Conservation (phyloP, 2,888 invertebrate species). For the Calliopum simillimum region DNA sequence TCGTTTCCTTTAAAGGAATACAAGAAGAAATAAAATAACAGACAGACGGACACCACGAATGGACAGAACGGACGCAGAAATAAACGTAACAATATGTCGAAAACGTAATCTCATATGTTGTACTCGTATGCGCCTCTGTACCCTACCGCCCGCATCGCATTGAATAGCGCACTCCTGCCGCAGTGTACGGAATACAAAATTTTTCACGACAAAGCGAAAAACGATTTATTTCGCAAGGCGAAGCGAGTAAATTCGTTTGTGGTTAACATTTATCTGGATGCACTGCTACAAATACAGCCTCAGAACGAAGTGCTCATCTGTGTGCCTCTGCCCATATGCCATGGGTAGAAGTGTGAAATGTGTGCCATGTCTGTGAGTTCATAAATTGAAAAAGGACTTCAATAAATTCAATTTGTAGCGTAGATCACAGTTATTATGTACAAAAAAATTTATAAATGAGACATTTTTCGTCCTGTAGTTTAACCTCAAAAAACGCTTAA, state of each 20-base stretch:
- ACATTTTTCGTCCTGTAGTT: too few species aligned
- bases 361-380: background rate
- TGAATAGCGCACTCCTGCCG: background rate
- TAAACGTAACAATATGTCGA: slow-evolving; percentile 30
- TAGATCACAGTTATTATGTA: too few species aligned
- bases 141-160: too few species aligned
- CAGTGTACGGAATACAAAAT: slow-evolving; percentile 23
- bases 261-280: slow-evolving; percentile 29
- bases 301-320: background rate
- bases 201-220: slow-evolving; percentile 1
- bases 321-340: background rate
- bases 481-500: too few species aligned
- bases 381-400: too few species aligned
- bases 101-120: slow-evolving; percentile 28
- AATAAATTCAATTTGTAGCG: too few species aligned
- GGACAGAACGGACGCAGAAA: background rate
- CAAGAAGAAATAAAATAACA: background rate
- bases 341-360: slow-evolving; percentile 1
- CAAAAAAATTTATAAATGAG: too few species aligned
- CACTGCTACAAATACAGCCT: slow-evolving; percentile 3
- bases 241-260: slow-evolving; percentile 24
- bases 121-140: slow-evolving; percentile 13
- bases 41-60: background rate
- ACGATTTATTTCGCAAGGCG: slow-evolving; percentile 20
- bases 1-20: background rate